Evolutionary conservation across 1,140 invertebrate species (phyloP).

Genomic region (Magallana ariakensis): DNA sequence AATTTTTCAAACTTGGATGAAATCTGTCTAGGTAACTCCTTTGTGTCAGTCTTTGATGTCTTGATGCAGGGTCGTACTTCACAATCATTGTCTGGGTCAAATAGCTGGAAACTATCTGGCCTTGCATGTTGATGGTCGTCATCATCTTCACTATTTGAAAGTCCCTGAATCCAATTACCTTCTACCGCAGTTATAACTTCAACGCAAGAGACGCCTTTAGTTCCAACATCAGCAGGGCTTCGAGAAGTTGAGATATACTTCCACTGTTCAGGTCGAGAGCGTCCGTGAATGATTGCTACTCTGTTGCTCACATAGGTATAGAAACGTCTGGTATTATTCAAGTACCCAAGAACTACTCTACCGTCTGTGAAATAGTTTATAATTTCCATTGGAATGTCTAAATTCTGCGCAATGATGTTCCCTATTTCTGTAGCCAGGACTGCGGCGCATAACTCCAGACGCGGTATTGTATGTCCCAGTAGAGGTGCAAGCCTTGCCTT

Average conservation of each 20-base stretch:
- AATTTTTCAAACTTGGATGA: not conserved
- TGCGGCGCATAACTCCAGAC: constrained; percentile 53
- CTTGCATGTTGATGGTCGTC: not conserved
- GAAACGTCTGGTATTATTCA: constrained; percentile 44
- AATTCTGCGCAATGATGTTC: constrained; percentile 11
- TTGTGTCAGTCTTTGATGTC: not conserved
- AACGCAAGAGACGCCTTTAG: constrained; percentile 26
- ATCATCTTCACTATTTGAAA: not conserved
- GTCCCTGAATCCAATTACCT: not conserved
- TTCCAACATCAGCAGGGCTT: constrained; percentile 51
- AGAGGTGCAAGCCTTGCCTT: constrained; percentile 43
- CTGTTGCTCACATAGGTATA: constrained; percentile 52
- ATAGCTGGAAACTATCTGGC: not conserved
- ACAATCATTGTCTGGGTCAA: not conserved
- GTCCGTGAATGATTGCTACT: constrained; percentile 34
- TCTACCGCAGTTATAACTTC: not conserved
- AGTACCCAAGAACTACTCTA: constrained; percentile 47
- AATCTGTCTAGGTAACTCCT: not conserved
- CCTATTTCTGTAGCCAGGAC: constrained; percentile 48
- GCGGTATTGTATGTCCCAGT: constrained; percentile 47
- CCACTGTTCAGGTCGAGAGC: constrained; percentile 51
- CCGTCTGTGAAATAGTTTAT: constrained; percentile 47
- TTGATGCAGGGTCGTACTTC: not conserved
- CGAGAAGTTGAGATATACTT: constrained; percentile 39
- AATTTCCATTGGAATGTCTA: constrained; percentile 7